A percentile compares a stretch with the other conserved stretches of the same genome.
These are phyloP conservation scores for Palythoa caribaeorum DNA, from an alignment of 92 coral and sea anemone species.

Conservation along the genomic window DNA sequence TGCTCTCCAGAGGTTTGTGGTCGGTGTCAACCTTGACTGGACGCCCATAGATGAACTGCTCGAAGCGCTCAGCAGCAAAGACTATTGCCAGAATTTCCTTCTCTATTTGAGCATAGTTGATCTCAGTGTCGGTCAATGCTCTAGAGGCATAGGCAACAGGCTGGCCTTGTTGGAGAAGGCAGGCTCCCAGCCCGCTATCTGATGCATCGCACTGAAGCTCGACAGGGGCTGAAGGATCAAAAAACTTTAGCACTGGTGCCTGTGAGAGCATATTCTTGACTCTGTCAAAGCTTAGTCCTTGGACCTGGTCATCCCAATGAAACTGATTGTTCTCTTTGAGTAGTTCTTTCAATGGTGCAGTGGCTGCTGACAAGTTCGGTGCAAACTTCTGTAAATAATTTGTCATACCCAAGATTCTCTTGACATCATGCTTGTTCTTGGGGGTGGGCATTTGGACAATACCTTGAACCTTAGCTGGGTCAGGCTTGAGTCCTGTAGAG, in stretches of 20 bases:
- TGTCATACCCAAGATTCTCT: conserved; percentile 31
- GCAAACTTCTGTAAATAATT: conserved; percentile 4
- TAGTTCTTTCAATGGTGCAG: too few relatives aligned
- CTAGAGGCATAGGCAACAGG: conserved; percentile 21
- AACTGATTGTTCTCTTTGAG: too few relatives aligned
- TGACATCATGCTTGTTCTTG: conserved; percentile 25
- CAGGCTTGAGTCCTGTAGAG: conserved; percentile 32
- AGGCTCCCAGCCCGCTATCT: conserved; percentile 23
- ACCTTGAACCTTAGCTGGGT: conserved; percentile 44
- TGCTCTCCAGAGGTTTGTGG: conserved; percentile 16
- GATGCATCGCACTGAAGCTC: conserved; percentile 4
- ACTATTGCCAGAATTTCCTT: too few relatives aligned
- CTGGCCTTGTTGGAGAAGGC: conserved; percentile 16
- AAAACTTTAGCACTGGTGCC: too few relatives aligned
- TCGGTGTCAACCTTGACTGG: neutral
- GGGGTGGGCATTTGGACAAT: too few relatives aligned
- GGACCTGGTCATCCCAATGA: neutral
- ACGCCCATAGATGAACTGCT: neutral
- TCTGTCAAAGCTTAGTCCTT: conserved; percentile 1
- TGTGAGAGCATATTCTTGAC: conserved; percentile 5
- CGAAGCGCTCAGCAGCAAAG: neutral
- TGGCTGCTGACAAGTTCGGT: conserved; percentile 14
- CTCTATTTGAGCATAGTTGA: too few relatives aligned
- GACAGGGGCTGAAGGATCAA: conserved; percentile 27
- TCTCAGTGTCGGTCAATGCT: too few relatives aligned